Evolutionary conservation across 64 coral and sea anemone genomes (phyloP), one percentile per base, ranked within the genome.

Genomic region (Platygyra sinensis): DNA sequence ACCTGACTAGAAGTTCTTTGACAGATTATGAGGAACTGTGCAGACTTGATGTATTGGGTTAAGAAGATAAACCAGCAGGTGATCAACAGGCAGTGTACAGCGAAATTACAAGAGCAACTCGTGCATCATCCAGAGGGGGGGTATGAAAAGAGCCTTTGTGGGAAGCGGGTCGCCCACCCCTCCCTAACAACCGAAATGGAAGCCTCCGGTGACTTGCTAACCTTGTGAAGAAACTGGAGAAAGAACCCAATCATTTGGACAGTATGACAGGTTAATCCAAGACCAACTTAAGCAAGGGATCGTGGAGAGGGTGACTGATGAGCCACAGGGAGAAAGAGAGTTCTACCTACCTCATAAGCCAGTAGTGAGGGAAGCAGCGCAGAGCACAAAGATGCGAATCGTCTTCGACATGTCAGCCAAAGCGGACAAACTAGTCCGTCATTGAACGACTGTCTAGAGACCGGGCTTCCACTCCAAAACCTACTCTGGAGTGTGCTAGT

Each of bases 301-400:
- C 29, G 89, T 85, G 3, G 71, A 91, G 33, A 83, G n/a, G 74
- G 89, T 75, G 52, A 42, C 19, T 18, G 62, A 59, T 71, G 52
- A 83, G 18, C 71, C 22, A 65, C 52, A 28, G 31, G 80, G 17
- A 62, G 71, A 85, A 85, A 63, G 89, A 30, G 80, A 91, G 30
- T 84, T 82, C 17, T 91, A 91, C 19, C 19, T 91, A 74, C 78
- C 79, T 27, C 71, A 83, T 5, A 83, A 91, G 57, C 50, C 65
- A 39, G 89, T 74, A 7, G 61, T 83, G 8, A 82, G 78, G 60
- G 89, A 90, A 38, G 18, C 50, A 59, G 78, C 46, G 3, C 46
- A 90, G 25, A 80, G 63, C 77, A 90, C 50, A 72, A 90, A 90
- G 64, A 82, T 82, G 77, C 36, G n/a, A 90, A 75, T 91, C 61